phyloP scores from a whole-genome alignment of 2,113 vertebrate genomes.

The Malurus cyaneus region DNA sequence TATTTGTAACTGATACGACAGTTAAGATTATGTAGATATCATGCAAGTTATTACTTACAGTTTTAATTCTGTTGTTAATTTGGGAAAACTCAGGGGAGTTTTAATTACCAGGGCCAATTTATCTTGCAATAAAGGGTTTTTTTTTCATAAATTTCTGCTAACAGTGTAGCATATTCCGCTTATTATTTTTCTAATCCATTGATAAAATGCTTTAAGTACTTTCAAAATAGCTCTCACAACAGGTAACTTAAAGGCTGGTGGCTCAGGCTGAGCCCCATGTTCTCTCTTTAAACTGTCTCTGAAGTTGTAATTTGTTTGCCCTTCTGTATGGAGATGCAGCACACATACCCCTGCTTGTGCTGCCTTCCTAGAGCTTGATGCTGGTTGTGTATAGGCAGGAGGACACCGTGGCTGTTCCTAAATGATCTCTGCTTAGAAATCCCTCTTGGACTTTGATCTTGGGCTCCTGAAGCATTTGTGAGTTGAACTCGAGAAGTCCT shows the following conservation, averaged over 20 bases:
- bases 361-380: neutral
- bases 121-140: neutral
- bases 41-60: neutral
- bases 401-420: neutral
- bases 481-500: neutral
- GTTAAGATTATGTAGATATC: neutral
- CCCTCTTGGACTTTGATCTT: neutral
- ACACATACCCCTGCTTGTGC: neutral
- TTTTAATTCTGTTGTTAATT: slow-evolving; percentile 22
- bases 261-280: neutral
- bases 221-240: neutral
- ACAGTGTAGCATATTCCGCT: neutral
- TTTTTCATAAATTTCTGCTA: neutral
- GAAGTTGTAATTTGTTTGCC: neutral
- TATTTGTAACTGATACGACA: neutral
- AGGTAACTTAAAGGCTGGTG: neutral
- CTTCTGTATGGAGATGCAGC: neutral
- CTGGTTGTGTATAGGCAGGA: accelerated
- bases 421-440: neutral
- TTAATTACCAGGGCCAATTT: neutral
- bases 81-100: neutral
- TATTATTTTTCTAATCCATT: neutral
- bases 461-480: neutral
- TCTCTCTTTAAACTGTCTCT: neutral
- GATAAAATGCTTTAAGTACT: neutral